Evolutionary conservation across 2,888 invertebrate genomes (phyloP).

Genomic region (Actias luna): DNA sequence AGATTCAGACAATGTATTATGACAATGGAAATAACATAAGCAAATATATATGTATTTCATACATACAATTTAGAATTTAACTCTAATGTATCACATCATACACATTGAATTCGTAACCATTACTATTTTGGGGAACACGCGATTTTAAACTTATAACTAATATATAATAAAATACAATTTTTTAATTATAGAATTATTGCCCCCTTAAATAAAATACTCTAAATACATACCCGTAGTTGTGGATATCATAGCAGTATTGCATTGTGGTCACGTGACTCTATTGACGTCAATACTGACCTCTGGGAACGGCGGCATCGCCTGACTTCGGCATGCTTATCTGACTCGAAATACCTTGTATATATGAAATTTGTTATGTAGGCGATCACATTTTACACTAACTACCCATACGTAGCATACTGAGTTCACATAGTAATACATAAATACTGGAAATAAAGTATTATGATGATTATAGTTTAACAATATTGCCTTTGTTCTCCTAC

Average conservation of each 20-base stretch:
- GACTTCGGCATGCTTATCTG: conserved; percentile 72
- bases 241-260: conserved; percentile 36
- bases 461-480: neutral
- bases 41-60: no score
- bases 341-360: conserved; percentile 64
- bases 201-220: conserved; percentile 12
- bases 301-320: conserved; percentile 66
- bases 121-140: neutral
- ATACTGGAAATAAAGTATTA: neutral
- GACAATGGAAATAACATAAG: no score
- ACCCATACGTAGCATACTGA: neutral
- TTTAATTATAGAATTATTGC: neutral
- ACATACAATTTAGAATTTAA: no score
- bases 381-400: conserved; percentile 1
- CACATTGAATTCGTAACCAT: no score
- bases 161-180: neutral
- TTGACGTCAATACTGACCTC: conserved; percentile 89
- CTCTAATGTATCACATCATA: no score
- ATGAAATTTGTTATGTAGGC: conserved; percentile 13
- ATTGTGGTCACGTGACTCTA: conserved; percentile 82
- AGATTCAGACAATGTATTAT: no score
- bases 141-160: neutral
- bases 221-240: conserved; percentile 23
- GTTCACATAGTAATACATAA: neutral
- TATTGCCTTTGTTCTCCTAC: neutral